Evolutionary conservation across 2,113 vertebrate species (phyloP).

Genomic region (Camelus bactrianus): DNA sequence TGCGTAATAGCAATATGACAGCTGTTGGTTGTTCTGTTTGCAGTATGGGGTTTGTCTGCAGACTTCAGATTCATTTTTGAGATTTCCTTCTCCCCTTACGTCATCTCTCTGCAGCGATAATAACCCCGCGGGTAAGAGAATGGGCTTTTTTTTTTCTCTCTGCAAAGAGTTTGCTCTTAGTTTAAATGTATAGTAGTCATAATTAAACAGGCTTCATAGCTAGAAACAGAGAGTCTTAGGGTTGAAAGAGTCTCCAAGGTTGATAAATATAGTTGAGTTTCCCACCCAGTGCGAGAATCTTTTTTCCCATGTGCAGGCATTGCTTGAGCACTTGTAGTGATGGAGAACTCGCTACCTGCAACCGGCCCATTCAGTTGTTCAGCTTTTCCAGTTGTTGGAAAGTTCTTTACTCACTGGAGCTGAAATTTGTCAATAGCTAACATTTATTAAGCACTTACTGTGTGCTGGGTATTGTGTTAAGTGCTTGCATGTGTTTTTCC

Average conservation of each 20-base stretch:
- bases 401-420: not conserved
- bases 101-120: slow-evolving; percentile 91
- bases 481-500: not conserved
- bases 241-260: not conserved
- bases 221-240: not conserved
- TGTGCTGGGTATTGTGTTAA: not conserved
- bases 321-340: not conserved
- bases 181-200: not conserved
- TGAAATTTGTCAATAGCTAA: not conserved
- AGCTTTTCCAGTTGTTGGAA: not conserved
- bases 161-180: not conserved
- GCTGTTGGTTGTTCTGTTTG: slow-evolving; percentile 60
- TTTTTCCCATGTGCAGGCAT: not conserved
- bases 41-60: slow-evolving; percentile 92
- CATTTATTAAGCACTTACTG: not conserved
- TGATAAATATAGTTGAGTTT: not conserved
- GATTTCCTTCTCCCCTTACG: slow-evolving; percentile 89
- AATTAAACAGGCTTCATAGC: not conserved
- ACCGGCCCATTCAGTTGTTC: not conserved
- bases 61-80: slow-evolving; percentile 85
- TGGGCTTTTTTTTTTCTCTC: not conserved
- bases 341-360: not conserved
- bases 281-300: not conserved
- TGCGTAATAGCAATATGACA: not conserved
- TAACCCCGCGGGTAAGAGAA: slow-evolving; percentile 93